phyloP scores from a whole-genome alignment of 2,888 invertebrate species.

The Trissonchulus sp. region DNA sequence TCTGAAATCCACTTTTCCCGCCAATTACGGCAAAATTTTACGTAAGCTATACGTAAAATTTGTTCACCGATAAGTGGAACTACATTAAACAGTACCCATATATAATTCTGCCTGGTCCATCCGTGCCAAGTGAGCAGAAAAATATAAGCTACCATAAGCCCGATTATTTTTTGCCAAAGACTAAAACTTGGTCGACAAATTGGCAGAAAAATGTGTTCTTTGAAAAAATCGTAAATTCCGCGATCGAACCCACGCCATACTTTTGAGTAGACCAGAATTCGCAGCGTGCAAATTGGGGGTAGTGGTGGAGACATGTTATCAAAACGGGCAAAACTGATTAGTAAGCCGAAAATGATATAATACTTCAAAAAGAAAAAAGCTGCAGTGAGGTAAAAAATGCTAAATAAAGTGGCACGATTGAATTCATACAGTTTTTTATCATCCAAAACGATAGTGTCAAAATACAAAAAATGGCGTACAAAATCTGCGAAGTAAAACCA shows the following conservation, averaged over 20 bases:
- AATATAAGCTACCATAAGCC: slow-evolving; percentile 53
- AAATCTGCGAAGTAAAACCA: slow-evolving; percentile 54
- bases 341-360: slow-evolving; percentile 55
- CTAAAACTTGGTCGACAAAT: slow-evolving; percentile 54
- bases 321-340: slow-evolving; percentile 51
- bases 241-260: slow-evolving; percentile 57
- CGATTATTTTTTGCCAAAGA: slow-evolving; percentile 50
- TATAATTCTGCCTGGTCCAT: slow-evolving; percentile 51
- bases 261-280: slow-evolving; percentile 55
- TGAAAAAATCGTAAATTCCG: slow-evolving; percentile 56
- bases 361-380: slow-evolving; percentile 57
- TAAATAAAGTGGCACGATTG: not conserved
- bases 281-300: slow-evolving; percentile 55
- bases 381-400: slow-evolving; percentile 47
- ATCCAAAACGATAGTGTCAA: slow-evolving; percentile 51
- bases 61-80: slow-evolving; percentile 53
- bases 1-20: slow-evolving; percentile 44
- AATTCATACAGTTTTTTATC: not conserved
- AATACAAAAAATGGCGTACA: slow-evolving; percentile 53
- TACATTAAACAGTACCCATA: slow-evolving; percentile 56
- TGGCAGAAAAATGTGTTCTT: slow-evolving; percentile 56
- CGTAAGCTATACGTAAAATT: slow-evolving; percentile 40
- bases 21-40: slow-evolving; percentile 31
- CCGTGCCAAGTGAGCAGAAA: slow-evolving; percentile 57
- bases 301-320: slow-evolving; percentile 54